Conservation (phyloP, 2,888 invertebrate genomes). For the Sclerodermus sp. region DNA sequence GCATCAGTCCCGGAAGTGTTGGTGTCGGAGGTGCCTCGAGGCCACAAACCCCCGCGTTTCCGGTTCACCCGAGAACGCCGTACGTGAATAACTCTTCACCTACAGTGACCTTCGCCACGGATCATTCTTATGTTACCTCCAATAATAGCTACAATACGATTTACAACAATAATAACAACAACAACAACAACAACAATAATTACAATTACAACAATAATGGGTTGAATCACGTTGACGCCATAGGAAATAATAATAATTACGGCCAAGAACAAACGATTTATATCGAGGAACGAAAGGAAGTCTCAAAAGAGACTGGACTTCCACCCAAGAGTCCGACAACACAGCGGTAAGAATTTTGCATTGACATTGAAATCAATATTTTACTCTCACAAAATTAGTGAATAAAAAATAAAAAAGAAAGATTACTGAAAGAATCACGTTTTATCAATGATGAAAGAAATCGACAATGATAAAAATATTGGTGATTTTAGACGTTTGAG, state of each 20-base stretch:
- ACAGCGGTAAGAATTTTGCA: constrained; percentile 65
- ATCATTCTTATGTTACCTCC: constrained; percentile 40
- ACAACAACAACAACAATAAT: constrained; percentile 18
- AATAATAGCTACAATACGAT: constrained; percentile 41
- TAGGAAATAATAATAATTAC: constrained; percentile 39
- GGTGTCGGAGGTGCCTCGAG: constrained; percentile 64
- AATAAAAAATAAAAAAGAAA: background rate
- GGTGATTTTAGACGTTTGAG: constrained; percentile 57
- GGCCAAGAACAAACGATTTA: constrained; percentile 47
- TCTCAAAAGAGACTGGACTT: constrained; percentile 60
- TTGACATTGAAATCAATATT: background rate
- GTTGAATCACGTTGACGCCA: constrained; percentile 19
- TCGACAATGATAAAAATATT: constrained; percentile 22
- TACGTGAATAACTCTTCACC: constrained; percentile 78
- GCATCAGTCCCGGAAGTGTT: constrained; percentile 62
- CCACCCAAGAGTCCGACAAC: constrained; percentile 82
- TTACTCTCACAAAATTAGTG: background rate
- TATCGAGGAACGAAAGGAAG: constrained; percentile 51
- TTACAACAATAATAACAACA: constrained; percentile 39
- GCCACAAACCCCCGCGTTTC: constrained; percentile 92
- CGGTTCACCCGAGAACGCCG: constrained; percentile 87
- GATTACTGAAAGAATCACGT: background rate
- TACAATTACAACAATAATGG: constrained; percentile 28
- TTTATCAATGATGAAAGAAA: background rate
- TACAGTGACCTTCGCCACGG: constrained; percentile 58